phyloP scores from a whole-genome alignment of 2,113 vertebrate species.

The Chascanopsetta lugubris region DNA sequence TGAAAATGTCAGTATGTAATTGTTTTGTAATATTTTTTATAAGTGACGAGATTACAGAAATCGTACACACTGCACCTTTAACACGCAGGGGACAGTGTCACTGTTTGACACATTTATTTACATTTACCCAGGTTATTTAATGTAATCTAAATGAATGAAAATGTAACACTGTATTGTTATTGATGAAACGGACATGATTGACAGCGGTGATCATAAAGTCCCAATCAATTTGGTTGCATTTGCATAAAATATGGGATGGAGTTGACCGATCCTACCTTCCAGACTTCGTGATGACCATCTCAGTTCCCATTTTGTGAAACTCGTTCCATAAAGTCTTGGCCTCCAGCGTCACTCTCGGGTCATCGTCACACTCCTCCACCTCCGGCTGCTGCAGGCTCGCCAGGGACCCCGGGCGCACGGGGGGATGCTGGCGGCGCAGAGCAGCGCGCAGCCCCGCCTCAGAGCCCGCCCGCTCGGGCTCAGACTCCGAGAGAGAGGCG shows the following conservation, averaged over 20 bases:
- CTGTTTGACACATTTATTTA: too few species aligned
- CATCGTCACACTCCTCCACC: slow-evolving; percentile 86
- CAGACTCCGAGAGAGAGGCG: slow-evolving; percentile 82
- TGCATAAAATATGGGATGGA: neutral
- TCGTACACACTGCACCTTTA: too few species aligned
- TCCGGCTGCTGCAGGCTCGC: slow-evolving; percentile 87
- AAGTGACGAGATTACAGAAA: too few species aligned
- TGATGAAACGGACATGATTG: too few species aligned
- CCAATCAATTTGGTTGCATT: neutral
- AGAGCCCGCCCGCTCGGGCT: slow-evolving; percentile 81
- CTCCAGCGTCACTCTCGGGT: slow-evolving; percentile 94
- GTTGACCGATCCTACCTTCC: slow-evolving; percentile 85
- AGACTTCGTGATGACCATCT: slow-evolving; percentile 99
- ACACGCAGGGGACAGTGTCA: too few species aligned
- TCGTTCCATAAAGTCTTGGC: slow-evolving; percentile 95
- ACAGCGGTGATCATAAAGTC: too few species aligned
- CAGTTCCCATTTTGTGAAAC: slow-evolving; percentile 95
- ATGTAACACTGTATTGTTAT: neutral
- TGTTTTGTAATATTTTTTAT: too few species aligned
- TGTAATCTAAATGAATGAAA: too few species aligned
- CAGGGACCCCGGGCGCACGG: slow-evolving; percentile 80
- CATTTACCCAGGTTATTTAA: too few species aligned
- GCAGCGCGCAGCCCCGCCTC: slow-evolving; percentile 86
- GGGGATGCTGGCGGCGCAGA: slow-evolving; percentile 84
- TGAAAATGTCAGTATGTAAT: too few species aligned